Evolutionary conservation across 2,113 vertebrate species (phyloP), one percentile per base, ranked within the genome.

Genomic region (Anarrhichthys ocellatus): DNA sequence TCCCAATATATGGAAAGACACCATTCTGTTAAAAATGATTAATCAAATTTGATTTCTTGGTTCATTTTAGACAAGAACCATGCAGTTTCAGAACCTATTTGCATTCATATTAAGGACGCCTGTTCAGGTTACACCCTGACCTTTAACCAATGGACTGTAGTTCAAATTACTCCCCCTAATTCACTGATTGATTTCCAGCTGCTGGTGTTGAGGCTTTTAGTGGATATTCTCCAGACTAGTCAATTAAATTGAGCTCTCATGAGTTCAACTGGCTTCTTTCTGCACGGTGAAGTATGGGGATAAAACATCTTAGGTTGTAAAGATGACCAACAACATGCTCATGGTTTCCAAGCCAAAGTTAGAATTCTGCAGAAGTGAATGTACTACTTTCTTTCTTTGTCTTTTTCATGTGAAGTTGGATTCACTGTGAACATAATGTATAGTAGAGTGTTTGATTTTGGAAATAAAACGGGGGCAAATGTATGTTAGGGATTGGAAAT

Each of bases 321-420:
- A 38, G 40, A 38, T 58, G 40, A 65, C 20, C 34, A 54, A 59
- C 20, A 8, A 59, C 62, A 73, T 27, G 50, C 20, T 20, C 15
- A 40, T 66, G 56, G 46, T 38, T 71, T 86, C 72, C 34, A 40
- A 66, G 62, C 38, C 61, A 48, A 66, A 73, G 42, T 48, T 80
- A 24, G 17, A 20, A 50, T 68, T 70, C 27, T 14, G 14, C 74
- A 67, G 73, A 82, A 76, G 10, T 81, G 86, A 92, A 89, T 92
- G 86, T 89, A 89, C 58, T 83, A 15, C 50, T 83, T 77, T 87
- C 38, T 84, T 76, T 83, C 17, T 85, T 78, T 67, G 34, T 72
- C 3, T 78, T 73, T 71, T 63, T 86, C 67, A 79, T 52, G 54
- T 76, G 48, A 87, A 13, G 36, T 76, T 82, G 24, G 68, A 72